A percentile compares a stretch with the other conserved stretches of the same genome.
Conservation (phyloP, 2,113 vertebrate genomes). For the Hiodon alosoides region DNA sequence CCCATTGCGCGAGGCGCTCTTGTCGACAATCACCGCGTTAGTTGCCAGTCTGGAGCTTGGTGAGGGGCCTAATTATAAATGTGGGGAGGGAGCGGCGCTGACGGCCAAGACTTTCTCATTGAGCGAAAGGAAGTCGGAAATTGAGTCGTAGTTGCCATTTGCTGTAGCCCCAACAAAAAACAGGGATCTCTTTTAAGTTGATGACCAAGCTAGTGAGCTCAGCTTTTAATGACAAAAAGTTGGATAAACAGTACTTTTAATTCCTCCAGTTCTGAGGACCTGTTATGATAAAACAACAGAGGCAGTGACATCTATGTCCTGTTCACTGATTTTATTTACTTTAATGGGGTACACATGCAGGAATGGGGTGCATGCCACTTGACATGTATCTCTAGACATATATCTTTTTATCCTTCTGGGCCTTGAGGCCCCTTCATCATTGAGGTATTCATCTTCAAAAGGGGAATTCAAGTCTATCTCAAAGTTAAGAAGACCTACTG, state of each 20-base stretch:
- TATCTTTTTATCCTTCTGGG: too few relatives aligned
- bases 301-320: not conserved
- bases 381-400: too few relatives aligned
- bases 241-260: not conserved
- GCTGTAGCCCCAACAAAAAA: not conserved
- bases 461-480: too few relatives aligned
- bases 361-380: too few relatives aligned
- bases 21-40: slow-evolving; percentile 17
- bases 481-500: too few relatives aligned
- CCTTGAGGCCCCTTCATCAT: too few relatives aligned
- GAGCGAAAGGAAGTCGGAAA: slow-evolving; percentile 1
- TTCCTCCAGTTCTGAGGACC: not conserved
- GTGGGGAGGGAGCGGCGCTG: not conserved
- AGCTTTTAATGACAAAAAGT: not conserved
- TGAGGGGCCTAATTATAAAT: slow-evolving; percentile 10
- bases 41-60: not conserved
- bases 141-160: not conserved
- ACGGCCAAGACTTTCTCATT: not conserved
- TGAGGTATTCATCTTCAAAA: too few relatives aligned
- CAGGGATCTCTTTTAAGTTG: not conserved
- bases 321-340: too few relatives aligned
- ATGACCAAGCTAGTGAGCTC: not conserved
- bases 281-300: not conserved
- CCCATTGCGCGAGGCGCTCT: slow-evolving; percentile 5
- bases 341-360: too few relatives aligned